Base-by-base conservation (phyloP, 2,113 vertebrate species). In the Deroptyus accipitrinus region DNA sequence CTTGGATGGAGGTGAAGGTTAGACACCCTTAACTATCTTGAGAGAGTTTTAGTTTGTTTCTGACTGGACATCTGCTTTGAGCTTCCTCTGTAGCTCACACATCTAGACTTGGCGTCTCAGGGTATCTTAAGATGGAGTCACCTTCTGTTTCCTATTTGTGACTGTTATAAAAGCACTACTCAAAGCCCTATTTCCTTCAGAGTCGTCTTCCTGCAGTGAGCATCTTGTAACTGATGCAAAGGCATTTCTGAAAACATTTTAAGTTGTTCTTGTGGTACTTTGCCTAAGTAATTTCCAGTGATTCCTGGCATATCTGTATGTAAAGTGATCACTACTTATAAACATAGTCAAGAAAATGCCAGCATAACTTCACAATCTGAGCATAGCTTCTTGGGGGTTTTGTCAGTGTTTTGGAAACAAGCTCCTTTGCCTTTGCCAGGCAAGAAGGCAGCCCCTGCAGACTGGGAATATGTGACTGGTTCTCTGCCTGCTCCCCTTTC, bases 341-440 rank as follows among this genome's bases (percentile, higher is more conserved):
- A 96, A 96, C 82, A 93, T 9, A 94, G 85, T 93, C 73, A 88
- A 88, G 86, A 86, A 94, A 90, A 92, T 92, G 87, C 80, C 93
- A 90, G 61, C 16, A 25, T 61, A 91, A 55, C 67, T 91, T 94
- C 73, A 88, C 57, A 68, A 41, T 83, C 51, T 90, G 55, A 93
- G 62, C 42, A 27, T 30, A 67, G 77, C 74, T 82, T 90, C 88
- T 66, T 41, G 55, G 39, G 12, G 5, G 4, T 22, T 92, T 88
- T 92, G 85, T 92, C 84, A 88, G 68, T 96, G 88, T 87, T 95
- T 90, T 90, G 82, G 90, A 96, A 96, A 92, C 75, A 96, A 78
- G 68, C 8, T 86, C 9, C 80, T 95, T 35, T 92, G 76, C 64
- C 72, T 88, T 93, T 88, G 76, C 83, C 82, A 91, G 76, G 76